Evolutionary conservation across 2,797 vertebrate species (phyloP).

Genomic region (Periparus ater): DNA sequence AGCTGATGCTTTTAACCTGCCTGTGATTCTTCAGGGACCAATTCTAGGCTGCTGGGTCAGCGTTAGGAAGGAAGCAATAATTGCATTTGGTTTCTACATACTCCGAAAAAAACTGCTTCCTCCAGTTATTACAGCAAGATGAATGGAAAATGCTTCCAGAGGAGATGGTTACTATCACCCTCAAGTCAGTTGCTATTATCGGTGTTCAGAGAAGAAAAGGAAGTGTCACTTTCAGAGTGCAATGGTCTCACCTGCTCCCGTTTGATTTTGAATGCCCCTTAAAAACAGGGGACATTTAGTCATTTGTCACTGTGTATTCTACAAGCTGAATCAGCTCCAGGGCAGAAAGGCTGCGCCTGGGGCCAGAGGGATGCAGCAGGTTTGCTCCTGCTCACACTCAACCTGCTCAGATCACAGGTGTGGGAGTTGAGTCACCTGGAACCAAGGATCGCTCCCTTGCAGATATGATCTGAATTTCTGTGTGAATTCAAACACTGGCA

Average conservation of each 20-base stretch:
- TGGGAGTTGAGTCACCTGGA: background rate
- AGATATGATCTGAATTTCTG: background rate
- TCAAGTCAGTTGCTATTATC: background rate
- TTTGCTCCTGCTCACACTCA: background rate
- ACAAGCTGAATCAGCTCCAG: background rate
- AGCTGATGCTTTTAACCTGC: background rate
- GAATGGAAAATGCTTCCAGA: background rate
- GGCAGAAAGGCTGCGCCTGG: background rate
- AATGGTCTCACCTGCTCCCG: background rate
- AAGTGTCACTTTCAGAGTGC: background rate
- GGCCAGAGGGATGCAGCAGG: background rate
- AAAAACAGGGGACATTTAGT: background rate
- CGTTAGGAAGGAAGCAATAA: background rate
- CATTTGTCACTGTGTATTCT: background rate
- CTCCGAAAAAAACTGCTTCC: background rate
- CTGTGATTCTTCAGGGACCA: background rate
- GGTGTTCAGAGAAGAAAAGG: background rate
- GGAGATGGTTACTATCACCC: background rate
- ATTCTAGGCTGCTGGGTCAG: background rate
- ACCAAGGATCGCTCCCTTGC: rapidly evolving
- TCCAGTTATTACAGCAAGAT: background rate
- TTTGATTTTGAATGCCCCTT: background rate
- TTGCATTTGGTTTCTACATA: background rate
- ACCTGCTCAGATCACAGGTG: rapidly evolving
- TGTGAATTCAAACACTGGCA: background rate